Evolutionary conservation across 2,797 vertebrate genomes (phyloP).

Genomic region (Schizothorax lantsangensis): DNA sequence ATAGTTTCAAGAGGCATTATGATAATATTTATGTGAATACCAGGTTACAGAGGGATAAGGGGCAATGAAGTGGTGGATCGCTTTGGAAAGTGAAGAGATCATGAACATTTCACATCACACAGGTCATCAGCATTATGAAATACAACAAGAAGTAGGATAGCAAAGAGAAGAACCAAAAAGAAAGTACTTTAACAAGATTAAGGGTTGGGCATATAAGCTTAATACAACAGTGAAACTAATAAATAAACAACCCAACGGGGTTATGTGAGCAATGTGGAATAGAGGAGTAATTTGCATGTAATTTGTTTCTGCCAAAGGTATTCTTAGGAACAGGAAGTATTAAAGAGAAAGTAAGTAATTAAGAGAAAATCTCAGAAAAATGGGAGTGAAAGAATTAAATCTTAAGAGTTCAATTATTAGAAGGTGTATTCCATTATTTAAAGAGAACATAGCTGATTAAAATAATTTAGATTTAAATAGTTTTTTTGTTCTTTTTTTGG

Average conservation of each 20-base stretch:
- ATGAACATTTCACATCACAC: neutral
- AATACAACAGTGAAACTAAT: constrained; percentile 2
- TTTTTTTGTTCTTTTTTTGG: neutral
- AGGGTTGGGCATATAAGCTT: neutral
- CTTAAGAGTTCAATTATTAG: neutral
- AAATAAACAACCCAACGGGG: neutral
- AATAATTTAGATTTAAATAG: neutral
- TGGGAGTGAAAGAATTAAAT: neutral
- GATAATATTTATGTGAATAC: neutral
- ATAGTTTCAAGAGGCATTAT: neutral
- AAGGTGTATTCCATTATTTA: neutral
- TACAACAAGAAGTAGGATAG: neutral
- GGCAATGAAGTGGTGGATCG: neutral
- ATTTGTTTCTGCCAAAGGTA: neutral
- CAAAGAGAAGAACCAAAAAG: neutral
- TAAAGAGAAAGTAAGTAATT: neutral
- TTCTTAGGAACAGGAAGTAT: neutral
- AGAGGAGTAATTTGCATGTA: neutral
- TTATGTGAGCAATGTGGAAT: neutral
- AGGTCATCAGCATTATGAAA: neutral
- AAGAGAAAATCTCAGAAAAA: neutral
- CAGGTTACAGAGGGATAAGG: neutral
- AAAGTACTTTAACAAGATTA: constrained; percentile 2
- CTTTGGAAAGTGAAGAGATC: neutral
- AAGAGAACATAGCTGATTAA: neutral